phyloP scores from a whole-genome alignment of 2,888 invertebrate species.

The Cepaea hortensis region DNA sequence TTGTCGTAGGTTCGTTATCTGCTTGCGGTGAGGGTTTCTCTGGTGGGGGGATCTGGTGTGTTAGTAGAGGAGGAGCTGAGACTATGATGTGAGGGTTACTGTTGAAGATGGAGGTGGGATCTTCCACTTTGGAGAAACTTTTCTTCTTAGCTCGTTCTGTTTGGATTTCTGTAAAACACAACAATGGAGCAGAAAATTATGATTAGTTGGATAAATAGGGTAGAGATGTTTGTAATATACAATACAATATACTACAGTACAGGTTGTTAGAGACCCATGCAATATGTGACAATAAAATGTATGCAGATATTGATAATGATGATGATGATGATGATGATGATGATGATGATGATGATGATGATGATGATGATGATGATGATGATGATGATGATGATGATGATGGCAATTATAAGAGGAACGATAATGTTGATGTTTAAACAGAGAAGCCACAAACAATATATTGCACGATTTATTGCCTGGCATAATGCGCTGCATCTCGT shows the following conservation, averaged over 20 bases:
- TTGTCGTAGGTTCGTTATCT: not conserved
- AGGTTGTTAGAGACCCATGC: too few species aligned
- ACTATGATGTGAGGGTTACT: conserved; percentile 7
- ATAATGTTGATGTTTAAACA: not conserved
- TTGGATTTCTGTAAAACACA: not conserved
- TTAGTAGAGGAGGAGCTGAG: not conserved
- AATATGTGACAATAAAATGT: too few species aligned
- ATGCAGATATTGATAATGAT: too few species aligned
- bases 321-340: too few species aligned
- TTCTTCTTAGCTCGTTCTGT: not conserved
- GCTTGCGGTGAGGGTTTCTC: not conserved
- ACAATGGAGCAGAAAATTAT: not conserved
- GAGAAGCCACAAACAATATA: not conserved
- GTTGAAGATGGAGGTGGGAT: not conserved
- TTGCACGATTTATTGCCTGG: too few species aligned
- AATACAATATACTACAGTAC: too few species aligned
- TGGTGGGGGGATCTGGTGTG: not conserved
- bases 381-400: too few species aligned
- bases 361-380: too few species aligned
- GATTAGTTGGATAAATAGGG: not conserved
- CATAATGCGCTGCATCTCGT: too few species aligned
- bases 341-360: too few species aligned
- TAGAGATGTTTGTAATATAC: not conserved
- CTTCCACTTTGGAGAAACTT: conserved; percentile 14
- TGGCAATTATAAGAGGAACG: too few species aligned